phyloP scores from a whole-genome alignment of 2,113 vertebrate genomes.

The Bambusicola thoracicus region DNA sequence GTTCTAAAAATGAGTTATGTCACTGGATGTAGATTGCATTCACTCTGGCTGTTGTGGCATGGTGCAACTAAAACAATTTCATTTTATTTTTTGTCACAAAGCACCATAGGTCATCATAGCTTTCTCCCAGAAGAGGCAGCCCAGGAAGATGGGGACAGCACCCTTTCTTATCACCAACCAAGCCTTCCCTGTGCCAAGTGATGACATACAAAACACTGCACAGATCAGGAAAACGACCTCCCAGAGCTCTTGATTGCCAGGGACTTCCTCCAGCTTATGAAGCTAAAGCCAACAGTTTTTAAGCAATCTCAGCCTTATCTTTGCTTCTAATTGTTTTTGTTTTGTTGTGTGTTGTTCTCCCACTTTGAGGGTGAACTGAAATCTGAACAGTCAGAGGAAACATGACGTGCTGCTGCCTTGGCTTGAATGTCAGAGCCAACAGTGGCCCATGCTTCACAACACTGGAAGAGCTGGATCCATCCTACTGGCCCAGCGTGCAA shows the following conservation, averaged over 20 bases:
- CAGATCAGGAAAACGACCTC: neutral
- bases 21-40: neutral
- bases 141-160: no score
- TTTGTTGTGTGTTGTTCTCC: neutral
- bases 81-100: neutral
- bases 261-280: slow-evolving; percentile 9
- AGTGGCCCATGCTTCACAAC: neutral
- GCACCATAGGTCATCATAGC: neutral
- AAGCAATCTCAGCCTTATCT: neutral
- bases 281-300: neutral
- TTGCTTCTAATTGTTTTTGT: neutral
- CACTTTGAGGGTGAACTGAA: neutral
- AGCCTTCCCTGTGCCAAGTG: neutral
- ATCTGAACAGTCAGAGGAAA: neutral
- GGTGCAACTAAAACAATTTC: neutral
- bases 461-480: neutral
- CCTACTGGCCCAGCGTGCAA: neutral
- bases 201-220: slow-evolving; percentile 7
- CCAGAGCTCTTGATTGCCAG: neutral
- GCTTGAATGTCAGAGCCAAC: neutral
- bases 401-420: neutral
- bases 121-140: neutral
- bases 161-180: slow-evolving; percentile 11
- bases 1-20: neutral
- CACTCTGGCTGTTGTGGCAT: neutral